Evolutionary conservation across 2,888 invertebrate species (phyloP).

Genomic region (Agonopterix arenella): DNA sequence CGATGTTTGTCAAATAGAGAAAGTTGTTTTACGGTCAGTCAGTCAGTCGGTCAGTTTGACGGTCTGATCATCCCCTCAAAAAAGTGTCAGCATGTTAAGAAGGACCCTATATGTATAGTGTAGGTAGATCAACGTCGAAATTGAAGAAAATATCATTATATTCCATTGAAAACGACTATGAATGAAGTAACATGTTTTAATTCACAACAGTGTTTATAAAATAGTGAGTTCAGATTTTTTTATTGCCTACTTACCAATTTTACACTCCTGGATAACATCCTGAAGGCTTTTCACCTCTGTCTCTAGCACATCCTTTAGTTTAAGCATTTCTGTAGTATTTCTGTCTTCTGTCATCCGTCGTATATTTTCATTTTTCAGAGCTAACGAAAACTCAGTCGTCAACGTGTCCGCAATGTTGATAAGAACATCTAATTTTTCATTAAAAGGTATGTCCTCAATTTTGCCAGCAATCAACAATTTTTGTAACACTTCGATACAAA

Average conservation of each 20-base stretch:
- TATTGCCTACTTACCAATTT: constrained; percentile 30
- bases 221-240: not conserved
- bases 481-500: constrained; percentile 20
- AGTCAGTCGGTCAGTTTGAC: no score
- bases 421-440: constrained; percentile 25
- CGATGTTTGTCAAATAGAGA: no score
- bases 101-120: no score
- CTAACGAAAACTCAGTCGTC: constrained; percentile 23
- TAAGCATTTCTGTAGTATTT: constrained; percentile 23
- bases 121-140: no score
- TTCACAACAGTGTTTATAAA: no score
- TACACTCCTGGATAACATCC: constrained; percentile 25
- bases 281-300: constrained; percentile 29
- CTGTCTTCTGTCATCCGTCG: no score
- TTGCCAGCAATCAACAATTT: constrained; percentile 16
- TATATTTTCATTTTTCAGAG: constrained; percentile 25
- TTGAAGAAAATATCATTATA: no score
- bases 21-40: no score
- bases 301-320: constrained; percentile 30
- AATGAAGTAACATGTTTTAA: no score
- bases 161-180: no score
- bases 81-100: no score
- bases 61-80: no score
- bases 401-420: constrained; percentile 28
- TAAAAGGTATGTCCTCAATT: constrained; percentile 6